These are phyloP conservation scores for Machimus atricapillus DNA, from an alignment of 2,888 invertebrate species.

Conservation along the genomic window DNA sequence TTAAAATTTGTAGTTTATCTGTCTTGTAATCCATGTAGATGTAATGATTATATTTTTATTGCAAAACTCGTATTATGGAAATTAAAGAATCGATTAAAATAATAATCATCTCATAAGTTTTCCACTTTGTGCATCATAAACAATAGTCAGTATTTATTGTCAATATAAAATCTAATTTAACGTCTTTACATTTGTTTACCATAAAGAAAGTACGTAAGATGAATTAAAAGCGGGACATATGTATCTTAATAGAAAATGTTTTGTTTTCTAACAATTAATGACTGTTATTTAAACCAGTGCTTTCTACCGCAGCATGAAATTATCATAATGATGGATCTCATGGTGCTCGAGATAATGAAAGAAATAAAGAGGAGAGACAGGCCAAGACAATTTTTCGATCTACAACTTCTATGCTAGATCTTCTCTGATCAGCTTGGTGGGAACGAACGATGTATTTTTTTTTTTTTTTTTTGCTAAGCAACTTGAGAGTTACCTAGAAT, in stretches of 20 bases:
- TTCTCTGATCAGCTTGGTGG: neutral
- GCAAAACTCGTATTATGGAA: too few species aligned
- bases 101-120: too few species aligned
- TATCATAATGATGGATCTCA: neutral
- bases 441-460: neutral
- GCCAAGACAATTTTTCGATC: neutral
- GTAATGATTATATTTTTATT: too few species aligned
- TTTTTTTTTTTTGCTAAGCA: neutral
- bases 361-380: neutral
- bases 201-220: neutral
- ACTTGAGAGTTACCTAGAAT: neutral
- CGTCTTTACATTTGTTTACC: neutral
- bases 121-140: too few species aligned
- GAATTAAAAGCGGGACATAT: neutral
- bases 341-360: neutral
- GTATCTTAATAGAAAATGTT: neutral
- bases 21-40: too few species aligned
- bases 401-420: neutral
- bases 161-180: too few species aligned
- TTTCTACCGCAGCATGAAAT: neutral
- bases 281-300: too few species aligned
- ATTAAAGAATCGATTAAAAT: too few species aligned
- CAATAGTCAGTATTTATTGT: too few species aligned
- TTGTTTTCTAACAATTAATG: neutral
- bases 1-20: too few species aligned